phyloP scores from a whole-genome alignment of 2,888 invertebrate species.

The Torymus texanus region DNA sequence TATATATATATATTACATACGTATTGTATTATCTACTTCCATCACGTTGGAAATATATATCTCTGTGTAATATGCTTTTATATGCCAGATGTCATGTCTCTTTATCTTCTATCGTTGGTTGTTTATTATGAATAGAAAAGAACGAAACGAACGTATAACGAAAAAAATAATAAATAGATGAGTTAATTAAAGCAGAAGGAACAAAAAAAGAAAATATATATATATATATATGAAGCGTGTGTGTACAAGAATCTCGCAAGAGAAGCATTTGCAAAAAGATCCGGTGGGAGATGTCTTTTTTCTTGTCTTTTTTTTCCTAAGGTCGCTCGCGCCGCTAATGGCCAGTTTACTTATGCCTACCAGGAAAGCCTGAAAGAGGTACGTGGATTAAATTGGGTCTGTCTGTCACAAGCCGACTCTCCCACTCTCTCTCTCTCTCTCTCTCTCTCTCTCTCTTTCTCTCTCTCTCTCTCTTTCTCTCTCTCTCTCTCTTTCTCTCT shows the following conservation, averaged over 20 bases:
- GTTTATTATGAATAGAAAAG: too few relatives aligned
- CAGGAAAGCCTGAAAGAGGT: constrained; percentile 79
- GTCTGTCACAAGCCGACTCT: constrained; percentile 24
- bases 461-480: too few relatives aligned
- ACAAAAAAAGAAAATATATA: too few relatives aligned
- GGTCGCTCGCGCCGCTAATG: constrained; percentile 80
- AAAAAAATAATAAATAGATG: too few relatives aligned
- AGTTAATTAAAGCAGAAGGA: too few relatives aligned
- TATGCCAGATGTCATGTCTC: constrained; percentile 21
- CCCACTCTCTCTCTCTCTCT: too few relatives aligned
- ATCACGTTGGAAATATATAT: neutral
- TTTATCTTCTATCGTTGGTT: neutral
- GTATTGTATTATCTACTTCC: neutral
- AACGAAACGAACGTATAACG: too few relatives aligned
- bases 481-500: too few relatives aligned
- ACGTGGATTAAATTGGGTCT: constrained; percentile 61
- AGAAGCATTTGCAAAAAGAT: constrained; percentile 53
- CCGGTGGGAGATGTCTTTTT: constrained; percentile 72
- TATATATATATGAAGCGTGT: too few relatives aligned
- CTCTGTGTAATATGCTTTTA: neutral
- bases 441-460: too few relatives aligned
- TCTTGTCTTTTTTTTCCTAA: constrained; percentile 79
- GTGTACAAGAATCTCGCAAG: constrained; percentile 6
- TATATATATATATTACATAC: too few relatives aligned
- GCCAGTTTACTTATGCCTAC: constrained; percentile 83